Conservation (phyloP, 2,888 invertebrate species). For the Steinernema hermaphroditum region DNA sequence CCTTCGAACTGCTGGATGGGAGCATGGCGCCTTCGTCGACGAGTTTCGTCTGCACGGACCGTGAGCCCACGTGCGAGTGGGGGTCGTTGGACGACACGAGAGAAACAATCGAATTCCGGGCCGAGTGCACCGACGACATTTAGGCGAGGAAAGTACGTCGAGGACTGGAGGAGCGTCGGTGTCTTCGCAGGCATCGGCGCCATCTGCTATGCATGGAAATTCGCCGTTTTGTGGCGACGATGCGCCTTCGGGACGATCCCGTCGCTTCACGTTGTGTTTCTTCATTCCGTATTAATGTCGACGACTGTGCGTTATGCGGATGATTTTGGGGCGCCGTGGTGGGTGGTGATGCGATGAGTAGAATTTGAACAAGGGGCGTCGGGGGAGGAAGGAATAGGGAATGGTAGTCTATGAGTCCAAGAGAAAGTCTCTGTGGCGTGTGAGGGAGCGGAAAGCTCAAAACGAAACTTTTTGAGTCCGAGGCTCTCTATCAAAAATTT, state of each 20-base stretch:
- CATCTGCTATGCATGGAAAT: conserved; percentile 26
- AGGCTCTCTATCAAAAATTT: too few relatives aligned
- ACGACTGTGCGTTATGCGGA: neutral
- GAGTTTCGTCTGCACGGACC: conserved; percentile 31
- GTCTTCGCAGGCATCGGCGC: neutral
- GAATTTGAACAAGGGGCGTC: neutral
- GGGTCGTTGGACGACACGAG: conserved; percentile 43
- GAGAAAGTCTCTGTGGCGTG: neutral
- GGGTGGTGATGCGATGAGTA: neutral
- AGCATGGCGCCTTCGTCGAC: conserved; percentile 55
- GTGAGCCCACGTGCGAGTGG: conserved; percentile 32
- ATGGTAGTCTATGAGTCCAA: too few relatives aligned
- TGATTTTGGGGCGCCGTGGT: neutral
- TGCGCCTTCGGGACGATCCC: neutral
- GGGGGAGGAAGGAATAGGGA: neutral
- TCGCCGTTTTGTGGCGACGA: conserved; percentile 11
- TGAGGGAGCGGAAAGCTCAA: neutral
- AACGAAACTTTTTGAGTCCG: neutral
- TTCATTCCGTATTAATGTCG: conserved; percentile 22
- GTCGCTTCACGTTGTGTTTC: neutral
- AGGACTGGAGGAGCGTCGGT: neutral
- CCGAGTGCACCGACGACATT: conserved; percentile 38
- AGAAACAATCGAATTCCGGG: conserved; percentile 57
- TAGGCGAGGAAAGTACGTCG: neutral
- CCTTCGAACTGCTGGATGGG: conserved; percentile 52